Evolutionary conservation across 2,113 vertebrate species (phyloP).

Genomic region (Oryctolagus cuniculus): DNA sequence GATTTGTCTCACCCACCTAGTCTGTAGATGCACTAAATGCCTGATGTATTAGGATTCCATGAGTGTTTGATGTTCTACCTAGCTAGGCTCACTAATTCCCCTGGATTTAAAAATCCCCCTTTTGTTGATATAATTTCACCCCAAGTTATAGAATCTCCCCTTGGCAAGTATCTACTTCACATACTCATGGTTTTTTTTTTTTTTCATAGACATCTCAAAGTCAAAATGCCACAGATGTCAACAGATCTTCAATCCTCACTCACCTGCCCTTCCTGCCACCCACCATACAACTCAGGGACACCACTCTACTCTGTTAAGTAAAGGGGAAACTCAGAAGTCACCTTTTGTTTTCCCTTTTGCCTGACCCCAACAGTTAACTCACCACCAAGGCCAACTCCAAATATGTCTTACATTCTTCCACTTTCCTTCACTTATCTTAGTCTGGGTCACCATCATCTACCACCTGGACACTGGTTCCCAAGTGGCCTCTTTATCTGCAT

Average conservation of each 20-base stretch:
- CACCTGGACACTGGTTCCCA: neutral
- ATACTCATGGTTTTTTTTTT: neutral
- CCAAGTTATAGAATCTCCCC: neutral
- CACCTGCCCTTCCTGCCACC: neutral
- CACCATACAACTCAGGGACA: neutral
- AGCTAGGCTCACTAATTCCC: neutral
- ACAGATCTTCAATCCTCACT: neutral
- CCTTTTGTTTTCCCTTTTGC: neutral
- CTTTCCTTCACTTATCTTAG: neutral
- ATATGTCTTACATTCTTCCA: neutral
- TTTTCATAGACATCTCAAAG: neutral
- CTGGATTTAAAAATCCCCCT: constrained; percentile 13
- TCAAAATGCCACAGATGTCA: neutral
- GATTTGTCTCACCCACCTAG: neutral
- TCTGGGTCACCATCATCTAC: neutral
- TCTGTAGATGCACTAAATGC: neutral
- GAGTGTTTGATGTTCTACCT: neutral
- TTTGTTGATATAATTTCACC: neutral
- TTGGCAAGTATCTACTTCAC: neutral
- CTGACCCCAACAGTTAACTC: neutral
- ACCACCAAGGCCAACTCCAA: neutral
- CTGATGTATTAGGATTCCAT: neutral
- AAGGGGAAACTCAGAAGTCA: neutral
- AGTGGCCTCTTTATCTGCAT: neutral
- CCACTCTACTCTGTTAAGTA: neutral